Evolutionary conservation across 1,140 invertebrate species (phyloP).

Genomic region (Drosophila ogumai): DNA sequence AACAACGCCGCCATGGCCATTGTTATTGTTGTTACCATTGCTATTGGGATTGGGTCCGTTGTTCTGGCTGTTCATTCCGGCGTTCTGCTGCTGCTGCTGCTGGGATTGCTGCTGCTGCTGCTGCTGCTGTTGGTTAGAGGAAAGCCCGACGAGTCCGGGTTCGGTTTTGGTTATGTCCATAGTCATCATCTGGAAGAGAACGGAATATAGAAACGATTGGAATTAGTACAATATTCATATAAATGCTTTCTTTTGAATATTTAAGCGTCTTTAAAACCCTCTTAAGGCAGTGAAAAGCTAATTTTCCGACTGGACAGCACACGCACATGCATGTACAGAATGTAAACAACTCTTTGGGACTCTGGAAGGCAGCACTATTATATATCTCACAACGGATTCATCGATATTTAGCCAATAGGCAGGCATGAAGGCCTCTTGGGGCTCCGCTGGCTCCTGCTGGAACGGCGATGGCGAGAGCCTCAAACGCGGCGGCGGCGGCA

Average conservation of each 20-base stretch:
- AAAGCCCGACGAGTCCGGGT: constrained; percentile 84
- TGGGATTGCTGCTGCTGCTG: constrained; percentile 61
- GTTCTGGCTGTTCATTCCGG: constrained; percentile 83
- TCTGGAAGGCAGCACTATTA: neutral
- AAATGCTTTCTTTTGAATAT: no score
- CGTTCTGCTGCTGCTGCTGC: constrained; percentile 79
- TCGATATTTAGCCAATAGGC: neutral
- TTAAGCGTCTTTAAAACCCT: no score
- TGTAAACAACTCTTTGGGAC: neutral
- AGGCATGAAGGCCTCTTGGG: neutral
- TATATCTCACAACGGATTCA: neutral
- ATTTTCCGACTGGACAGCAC: neutral
- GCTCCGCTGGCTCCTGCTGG: neutral
- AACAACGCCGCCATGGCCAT: constrained; percentile 30
- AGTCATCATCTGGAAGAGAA: constrained; percentile 87
- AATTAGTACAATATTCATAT: neutral
- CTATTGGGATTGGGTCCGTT: constrained; percentile 60
- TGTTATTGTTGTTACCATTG: constrained; percentile 70
- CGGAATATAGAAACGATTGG: neutral
- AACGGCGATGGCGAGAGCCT: no score
- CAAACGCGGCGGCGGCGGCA: neutral
- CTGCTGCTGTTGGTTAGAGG: constrained; percentile 75
- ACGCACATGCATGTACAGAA: neutral
- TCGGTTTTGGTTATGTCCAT: constrained; percentile 90
- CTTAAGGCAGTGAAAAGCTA: neutral